These are phyloP conservation scores for Scatophagus argus DNA, from an alignment of 2,113 vertebrate genomes.

Conservation along the genomic window DNA sequence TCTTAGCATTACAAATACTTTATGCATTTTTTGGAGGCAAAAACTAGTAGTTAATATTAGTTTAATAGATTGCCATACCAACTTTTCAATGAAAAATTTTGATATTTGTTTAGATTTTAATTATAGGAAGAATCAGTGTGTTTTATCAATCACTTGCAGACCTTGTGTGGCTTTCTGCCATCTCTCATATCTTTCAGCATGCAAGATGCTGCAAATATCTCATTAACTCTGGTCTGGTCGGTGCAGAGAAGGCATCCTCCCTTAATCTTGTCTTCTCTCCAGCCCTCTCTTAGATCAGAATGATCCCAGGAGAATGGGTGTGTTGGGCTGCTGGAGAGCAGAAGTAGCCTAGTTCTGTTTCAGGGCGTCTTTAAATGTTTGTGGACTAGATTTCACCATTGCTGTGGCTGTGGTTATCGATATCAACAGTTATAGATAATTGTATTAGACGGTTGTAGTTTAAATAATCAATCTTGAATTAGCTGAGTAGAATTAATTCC, in stretches of 20 bases:
- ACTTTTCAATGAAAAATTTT: background rate
- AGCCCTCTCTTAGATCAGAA: conserved; percentile 75
- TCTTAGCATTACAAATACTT: no score
- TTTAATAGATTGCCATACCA: background rate
- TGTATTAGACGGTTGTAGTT: conserved; percentile 1
- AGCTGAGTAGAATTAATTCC: conserved; percentile 3
- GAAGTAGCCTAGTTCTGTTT: conserved; percentile 74
- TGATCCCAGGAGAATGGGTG: conserved; percentile 83
- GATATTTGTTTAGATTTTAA: conserved; percentile 21
- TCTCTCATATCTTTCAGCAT: conserved; percentile 52
- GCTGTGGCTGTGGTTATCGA: conserved; percentile 42
- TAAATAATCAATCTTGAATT: conserved; percentile 15
- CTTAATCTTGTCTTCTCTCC: conserved; percentile 76
- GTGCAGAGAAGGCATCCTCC: conserved; percentile 70
- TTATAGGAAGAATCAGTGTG: background rate
- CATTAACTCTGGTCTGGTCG: conserved; percentile 68
- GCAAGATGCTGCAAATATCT: conserved; percentile 71
- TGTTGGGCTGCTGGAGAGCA: conserved; percentile 76
- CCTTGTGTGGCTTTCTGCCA: conserved; percentile 26
- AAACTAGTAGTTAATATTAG: background rate
- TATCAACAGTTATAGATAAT: conserved; percentile 8
- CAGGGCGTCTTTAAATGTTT: conserved; percentile 63
- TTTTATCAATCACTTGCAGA: conserved; percentile 33
- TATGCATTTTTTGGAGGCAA: background rate
- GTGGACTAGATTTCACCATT: conserved; percentile 42